A percentile compares a stretch with the other conserved stretches of the same genome.
Evolutionary conservation across 2,888 invertebrate genomes (phyloP).

Genomic region (Euclidia mi): DNA sequence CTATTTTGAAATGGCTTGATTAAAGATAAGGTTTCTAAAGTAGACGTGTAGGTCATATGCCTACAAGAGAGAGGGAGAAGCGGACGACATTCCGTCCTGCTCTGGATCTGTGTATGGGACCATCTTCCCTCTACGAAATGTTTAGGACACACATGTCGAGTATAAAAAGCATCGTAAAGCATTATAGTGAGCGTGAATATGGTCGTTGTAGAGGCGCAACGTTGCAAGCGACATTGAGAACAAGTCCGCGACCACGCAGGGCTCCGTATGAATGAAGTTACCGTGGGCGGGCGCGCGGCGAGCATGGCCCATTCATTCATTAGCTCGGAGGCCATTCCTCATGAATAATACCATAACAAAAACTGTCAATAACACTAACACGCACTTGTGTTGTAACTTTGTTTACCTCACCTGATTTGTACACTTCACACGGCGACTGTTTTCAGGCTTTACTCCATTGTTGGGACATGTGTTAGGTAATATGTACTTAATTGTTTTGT

Average conservation of each 20-base stretch:
- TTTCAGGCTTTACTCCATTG: background rate
- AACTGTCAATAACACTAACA: conserved; percentile 77
- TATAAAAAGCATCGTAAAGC: conserved; percentile 6
- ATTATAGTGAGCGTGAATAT: conserved; percentile 37
- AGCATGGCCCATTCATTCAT: conserved; percentile 85
- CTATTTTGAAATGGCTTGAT: too few species aligned
- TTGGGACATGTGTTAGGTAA: background rate
- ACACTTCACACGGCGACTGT: conserved; percentile 9
- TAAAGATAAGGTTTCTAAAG: too few species aligned
- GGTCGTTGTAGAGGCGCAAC: conserved; percentile 50
- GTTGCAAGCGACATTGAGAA: conserved; percentile 75
- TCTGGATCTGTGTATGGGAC: too few species aligned
- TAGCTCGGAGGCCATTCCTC: conserved; percentile 85
- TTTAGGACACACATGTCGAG: background rate
- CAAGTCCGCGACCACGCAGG: conserved; percentile 79
- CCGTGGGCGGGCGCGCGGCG: conserved; percentile 79
- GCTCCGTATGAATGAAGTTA: conserved; percentile 84
- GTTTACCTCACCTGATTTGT: conserved; percentile 42
- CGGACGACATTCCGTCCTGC: too few species aligned
- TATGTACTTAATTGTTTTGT: background rate
- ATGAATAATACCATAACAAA: conserved; percentile 87
- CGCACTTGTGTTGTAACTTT: conserved; percentile 56
- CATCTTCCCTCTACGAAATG: too few species aligned
- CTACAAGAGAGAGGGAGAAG: too few species aligned
- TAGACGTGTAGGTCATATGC: too few species aligned